These are phyloP conservation scores for Pseudonaja textilis DNA, from an alignment of 2,113 vertebrate species.

Conservation along the genomic window DNA sequence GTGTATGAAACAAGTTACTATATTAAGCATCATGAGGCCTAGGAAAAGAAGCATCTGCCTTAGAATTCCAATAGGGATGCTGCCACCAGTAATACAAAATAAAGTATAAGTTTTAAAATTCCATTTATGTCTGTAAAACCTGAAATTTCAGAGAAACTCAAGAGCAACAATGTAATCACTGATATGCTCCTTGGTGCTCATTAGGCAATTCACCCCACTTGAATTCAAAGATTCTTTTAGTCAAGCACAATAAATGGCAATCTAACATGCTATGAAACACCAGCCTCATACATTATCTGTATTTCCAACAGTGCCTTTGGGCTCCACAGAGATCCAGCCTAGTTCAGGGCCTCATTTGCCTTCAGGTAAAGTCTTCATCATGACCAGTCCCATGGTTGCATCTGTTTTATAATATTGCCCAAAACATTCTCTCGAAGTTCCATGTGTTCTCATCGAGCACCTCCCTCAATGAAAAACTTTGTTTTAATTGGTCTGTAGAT, in stretches of 20 bases:
- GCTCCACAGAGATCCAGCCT: neutral
- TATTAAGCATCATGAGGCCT: neutral
- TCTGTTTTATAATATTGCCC: neutral
- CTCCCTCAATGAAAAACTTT: neutral
- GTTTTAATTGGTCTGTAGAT: neutral
- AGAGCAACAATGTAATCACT: neutral
- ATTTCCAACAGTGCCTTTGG: neutral
- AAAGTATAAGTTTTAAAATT: neutral
- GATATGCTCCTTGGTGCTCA: neutral
- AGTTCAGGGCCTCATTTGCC: neutral
- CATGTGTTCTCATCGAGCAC: neutral
- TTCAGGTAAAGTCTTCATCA: neutral
- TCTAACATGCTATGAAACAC: neutral
- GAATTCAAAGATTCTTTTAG: neutral
- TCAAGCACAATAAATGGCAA: neutral
- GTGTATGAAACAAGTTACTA: neutral
- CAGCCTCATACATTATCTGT: neutral
- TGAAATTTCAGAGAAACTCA: neutral
- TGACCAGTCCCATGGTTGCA: neutral
- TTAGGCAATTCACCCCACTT: neutral
- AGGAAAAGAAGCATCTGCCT: neutral
- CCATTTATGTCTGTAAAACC: neutral
- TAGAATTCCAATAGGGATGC: rapidly evolving
- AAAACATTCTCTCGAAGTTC: neutral
- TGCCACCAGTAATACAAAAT: neutral